Evolutionary conservation across 2,888 invertebrate species (phyloP).

Genomic region (Lasioglossum leucozonium): DNA sequence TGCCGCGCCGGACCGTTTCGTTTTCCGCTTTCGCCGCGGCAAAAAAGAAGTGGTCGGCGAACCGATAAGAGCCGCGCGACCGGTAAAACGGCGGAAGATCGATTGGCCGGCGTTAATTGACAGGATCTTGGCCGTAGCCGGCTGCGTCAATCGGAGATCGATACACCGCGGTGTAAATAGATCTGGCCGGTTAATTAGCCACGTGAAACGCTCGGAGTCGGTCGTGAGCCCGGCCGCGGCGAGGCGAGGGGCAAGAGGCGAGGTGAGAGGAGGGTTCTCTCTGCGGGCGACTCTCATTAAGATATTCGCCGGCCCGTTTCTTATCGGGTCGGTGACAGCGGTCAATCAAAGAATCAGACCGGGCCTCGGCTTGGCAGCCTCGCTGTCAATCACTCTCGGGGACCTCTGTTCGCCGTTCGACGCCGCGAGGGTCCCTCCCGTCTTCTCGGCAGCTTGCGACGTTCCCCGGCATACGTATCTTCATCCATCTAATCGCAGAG

Average conservation of each 20-base stretch:
- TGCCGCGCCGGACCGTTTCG: neutral
- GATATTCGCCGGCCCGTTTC: constrained; percentile 80
- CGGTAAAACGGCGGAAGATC: constrained; percentile 69
- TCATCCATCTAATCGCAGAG: constrained; percentile 84
- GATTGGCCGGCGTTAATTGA: constrained; percentile 76
- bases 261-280: constrained; percentile 32
- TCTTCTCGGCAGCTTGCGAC: constrained; percentile 41
- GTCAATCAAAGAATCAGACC: constrained; percentile 83
- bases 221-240: constrained; percentile 11
- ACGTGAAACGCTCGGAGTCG: constrained; percentile 61
- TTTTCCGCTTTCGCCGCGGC: constrained; percentile 13
- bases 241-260: constrained; percentile 4
- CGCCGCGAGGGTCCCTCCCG: constrained; percentile 62
- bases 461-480: constrained; percentile 72
- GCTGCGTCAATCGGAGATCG: constrained; percentile 58
- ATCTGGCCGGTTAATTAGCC: constrained; percentile 75
- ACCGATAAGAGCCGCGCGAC: constrained; percentile 59
- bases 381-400: constrained; percentile 82
- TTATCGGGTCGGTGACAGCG: constrained; percentile 83
- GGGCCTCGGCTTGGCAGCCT: constrained; percentile 74
- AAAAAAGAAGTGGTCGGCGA: constrained; percentile 26
- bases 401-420: constrained; percentile 47
- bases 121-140: constrained; percentile 53
- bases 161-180: constrained; percentile 76
- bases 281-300: constrained; percentile 79